Percentiles rank a stretch among this genome's conserved stretches.
phyloP scores from a whole-genome alignment of 2,888 invertebrate species.

The Harpagoxenus sublaevis region DNA sequence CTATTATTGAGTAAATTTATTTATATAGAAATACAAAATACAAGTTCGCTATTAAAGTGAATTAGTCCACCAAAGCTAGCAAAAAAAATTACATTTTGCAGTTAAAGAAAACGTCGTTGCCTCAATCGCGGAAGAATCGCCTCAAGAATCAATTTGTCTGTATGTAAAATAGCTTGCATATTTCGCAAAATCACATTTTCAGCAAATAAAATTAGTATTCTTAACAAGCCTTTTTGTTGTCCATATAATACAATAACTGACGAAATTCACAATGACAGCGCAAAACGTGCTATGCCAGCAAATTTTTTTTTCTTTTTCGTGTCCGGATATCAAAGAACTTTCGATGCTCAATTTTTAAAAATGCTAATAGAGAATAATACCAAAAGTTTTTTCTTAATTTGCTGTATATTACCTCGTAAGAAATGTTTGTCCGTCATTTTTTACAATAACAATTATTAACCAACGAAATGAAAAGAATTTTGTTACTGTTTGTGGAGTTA shows the following conservation, averaged over 20 bases:
- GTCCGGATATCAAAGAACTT: background rate
- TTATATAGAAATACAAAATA: background rate
- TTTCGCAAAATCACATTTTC: background rate
- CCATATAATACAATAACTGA: slow-evolving; percentile 6
- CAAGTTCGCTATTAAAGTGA: background rate
- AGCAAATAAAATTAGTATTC: slow-evolving; percentile 26
- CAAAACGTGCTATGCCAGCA: slow-evolving; percentile 1
- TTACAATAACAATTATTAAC: background rate
- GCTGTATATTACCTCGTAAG: background rate
- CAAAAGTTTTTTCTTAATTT: background rate
- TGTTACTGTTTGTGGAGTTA: background rate
- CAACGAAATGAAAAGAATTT: background rate
- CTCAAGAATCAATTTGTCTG: background rate
- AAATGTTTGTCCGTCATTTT: background rate
- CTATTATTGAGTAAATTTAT: background rate
- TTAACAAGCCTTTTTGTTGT: slow-evolving; percentile 9
- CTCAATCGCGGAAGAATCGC: background rate
- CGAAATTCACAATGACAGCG: slow-evolving; percentile 12
- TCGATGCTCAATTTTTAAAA: background rate
- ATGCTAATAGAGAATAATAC: background rate
- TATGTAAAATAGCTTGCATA: background rate
- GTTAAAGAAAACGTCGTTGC: background rate
- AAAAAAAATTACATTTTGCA: background rate
- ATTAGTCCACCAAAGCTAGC: background rate
- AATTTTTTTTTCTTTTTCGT: slow-evolving; percentile 9